A percentile compares a stretch with the other conserved stretches of the same genome.
Conservation (phyloP, 2,797 vertebrate species). For the Ciconia nigra region DNA sequence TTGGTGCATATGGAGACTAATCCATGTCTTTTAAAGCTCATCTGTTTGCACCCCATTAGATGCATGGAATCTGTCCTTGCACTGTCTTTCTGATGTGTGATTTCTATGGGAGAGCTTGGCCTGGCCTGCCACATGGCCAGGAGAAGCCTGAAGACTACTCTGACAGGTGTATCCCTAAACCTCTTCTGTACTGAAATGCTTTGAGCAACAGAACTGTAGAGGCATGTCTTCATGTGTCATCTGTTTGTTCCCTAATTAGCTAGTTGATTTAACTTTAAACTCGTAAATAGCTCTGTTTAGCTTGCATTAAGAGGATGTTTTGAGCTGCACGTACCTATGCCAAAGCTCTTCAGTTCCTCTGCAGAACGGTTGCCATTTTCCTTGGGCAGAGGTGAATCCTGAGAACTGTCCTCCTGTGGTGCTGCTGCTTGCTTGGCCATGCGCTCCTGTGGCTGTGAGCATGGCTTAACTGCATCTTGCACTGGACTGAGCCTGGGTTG, state of each 20-base stretch:
- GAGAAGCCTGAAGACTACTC: neutral
- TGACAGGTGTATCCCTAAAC: neutral
- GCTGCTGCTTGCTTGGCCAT: neutral
- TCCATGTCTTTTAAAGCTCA: neutral
- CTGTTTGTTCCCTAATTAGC: neutral
- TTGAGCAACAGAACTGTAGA: neutral
- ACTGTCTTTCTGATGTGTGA: neutral
- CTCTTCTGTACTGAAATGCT: neutral
- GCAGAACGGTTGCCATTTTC: neutral
- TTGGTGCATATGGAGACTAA: neutral
- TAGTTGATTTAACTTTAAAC: neutral
- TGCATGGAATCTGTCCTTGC: neutral
- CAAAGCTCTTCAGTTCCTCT: neutral
- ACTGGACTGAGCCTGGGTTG: neutral
- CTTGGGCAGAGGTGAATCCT: neutral
- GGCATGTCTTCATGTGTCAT: neutral
- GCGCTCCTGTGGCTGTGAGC: neutral
- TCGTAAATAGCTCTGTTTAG: neutral
- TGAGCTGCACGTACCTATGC: neutral
- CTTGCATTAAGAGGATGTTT: neutral
- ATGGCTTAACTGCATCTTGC: neutral
- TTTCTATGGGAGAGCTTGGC: neutral
- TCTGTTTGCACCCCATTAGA: neutral
- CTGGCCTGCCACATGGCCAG: neutral
- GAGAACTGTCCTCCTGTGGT: neutral